Evolutionary conservation across 2,797 vertebrate species (phyloP).

Genomic region (Nyctalus aviator): DNA sequence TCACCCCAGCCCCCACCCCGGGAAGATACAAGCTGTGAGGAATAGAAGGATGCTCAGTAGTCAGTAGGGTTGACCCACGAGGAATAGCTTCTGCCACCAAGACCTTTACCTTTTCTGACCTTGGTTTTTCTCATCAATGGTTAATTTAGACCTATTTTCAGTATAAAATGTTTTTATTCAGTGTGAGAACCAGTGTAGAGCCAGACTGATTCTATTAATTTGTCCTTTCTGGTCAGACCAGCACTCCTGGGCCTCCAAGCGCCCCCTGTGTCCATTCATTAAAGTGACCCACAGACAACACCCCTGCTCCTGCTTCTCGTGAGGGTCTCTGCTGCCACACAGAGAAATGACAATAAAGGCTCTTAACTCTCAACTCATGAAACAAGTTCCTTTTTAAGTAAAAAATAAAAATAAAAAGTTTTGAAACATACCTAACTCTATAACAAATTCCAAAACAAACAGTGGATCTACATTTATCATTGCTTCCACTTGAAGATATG

Average conservation of each 20-base stretch:
- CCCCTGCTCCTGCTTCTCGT: not conserved
- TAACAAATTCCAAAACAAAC: not conserved
- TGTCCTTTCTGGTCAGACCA: slow-evolving; percentile 70
- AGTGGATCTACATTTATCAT: no score
- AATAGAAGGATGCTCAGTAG: slow-evolving; percentile 77
- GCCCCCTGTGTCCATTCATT: not conserved
- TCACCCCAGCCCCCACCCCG: not conserved
- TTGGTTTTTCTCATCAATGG: slow-evolving; percentile 71
- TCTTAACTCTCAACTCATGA: not conserved
- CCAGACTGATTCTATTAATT: not conserved
- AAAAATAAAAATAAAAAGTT: not conserved
- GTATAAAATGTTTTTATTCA: slow-evolving; percentile 65
- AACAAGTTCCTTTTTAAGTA: not conserved
- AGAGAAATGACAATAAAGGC: not conserved
- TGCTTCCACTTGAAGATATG: not conserved
- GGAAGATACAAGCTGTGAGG: not conserved
- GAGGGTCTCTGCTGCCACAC: not conserved
- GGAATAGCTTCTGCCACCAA: slow-evolving; percentile 50
- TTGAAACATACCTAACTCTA: not conserved
- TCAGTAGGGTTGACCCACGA: rapidly evolving
- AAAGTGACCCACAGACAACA: not conserved
- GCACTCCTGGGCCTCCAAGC: rapidly evolving
- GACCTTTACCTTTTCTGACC: slow-evolving; percentile 41
- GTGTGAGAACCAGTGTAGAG: not conserved
- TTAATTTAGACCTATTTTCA: slow-evolving; percentile 26